Evolutionary conservation across 2,797 vertebrate genomes (phyloP).

Genomic region (Chloroceryle amazona): DNA sequence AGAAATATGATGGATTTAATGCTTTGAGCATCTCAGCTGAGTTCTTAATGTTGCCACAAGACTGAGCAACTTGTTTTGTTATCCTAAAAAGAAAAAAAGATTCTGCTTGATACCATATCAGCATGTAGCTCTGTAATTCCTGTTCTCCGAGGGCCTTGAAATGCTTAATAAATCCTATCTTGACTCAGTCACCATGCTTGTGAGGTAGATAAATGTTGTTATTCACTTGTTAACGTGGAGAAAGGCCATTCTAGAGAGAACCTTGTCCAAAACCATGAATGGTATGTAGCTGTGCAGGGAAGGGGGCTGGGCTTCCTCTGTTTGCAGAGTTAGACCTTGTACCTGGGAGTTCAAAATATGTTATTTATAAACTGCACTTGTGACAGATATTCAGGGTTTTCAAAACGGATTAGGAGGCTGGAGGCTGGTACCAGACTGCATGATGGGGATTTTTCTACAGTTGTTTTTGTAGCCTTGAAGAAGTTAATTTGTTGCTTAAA

Average conservation of each 20-base stretch:
- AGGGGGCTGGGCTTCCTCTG: not conserved
- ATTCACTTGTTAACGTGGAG: not conserved
- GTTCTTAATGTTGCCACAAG: not conserved
- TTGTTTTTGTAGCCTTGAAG: not conserved
- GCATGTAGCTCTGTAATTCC: not conserved
- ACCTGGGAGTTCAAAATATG: not conserved
- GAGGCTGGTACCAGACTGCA: not conserved
- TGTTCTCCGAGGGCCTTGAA: not conserved
- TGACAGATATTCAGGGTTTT: not conserved
- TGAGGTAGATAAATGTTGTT: not conserved
- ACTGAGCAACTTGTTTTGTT: not conserved
- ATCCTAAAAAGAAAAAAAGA: not conserved
- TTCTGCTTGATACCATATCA: not conserved
- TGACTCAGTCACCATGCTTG: not conserved
- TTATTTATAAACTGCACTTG: constrained; percentile 12
- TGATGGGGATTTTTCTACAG: not conserved
- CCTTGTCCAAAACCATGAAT: not conserved
- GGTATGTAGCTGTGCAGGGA: not conserved
- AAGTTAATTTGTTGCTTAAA: not conserved
- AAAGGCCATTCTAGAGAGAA: not conserved
- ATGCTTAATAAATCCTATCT: not conserved
- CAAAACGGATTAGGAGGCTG: not conserved
- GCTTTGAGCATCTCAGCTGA: not conserved
- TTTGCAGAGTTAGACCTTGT: constrained; percentile 15
- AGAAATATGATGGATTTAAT: constrained; percentile 13